Percentiles rank a stretch among this genome's conserved stretches.
phyloP scores from a whole-genome alignment of 2,888 invertebrate species.

The Nesidiocoris tenuis region DNA sequence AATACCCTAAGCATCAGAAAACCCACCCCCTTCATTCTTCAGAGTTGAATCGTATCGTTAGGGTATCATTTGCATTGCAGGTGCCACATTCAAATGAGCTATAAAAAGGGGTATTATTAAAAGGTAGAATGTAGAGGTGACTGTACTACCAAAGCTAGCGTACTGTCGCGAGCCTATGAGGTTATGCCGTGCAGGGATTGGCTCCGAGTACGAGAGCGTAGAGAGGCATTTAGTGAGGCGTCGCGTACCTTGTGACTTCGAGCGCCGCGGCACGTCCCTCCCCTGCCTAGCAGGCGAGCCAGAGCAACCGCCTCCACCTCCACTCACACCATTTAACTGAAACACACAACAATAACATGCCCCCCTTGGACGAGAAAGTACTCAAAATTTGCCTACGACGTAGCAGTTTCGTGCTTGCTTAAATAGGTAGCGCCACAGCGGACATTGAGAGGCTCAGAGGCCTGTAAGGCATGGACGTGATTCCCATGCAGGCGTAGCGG shows the following conservation, averaged over 20 bases:
- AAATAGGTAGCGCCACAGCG: background rate
- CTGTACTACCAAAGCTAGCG: slow-evolving; percentile 94
- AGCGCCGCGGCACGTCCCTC: slow-evolving; percentile 67
- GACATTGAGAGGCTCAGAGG: no score
- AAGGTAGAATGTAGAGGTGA: slow-evolving; percentile 57
- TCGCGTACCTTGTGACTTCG: slow-evolving; percentile 89
- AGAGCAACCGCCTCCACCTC: slow-evolving; percentile 60
- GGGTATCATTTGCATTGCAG: slow-evolving; percentile 44
- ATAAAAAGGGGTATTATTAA: slow-evolving; percentile 24
- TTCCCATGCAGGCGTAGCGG: no score
- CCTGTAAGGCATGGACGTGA: no score
- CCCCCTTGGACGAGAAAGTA: slow-evolving; percentile 11
- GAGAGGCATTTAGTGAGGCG: slow-evolving; percentile 87
- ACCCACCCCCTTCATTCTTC: no score
- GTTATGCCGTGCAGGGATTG: slow-evolving; percentile 55
- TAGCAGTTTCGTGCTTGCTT: background rate
- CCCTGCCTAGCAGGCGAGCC: slow-evolving; percentile 61
- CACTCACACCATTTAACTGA: slow-evolving; percentile 48
- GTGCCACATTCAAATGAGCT: slow-evolving; percentile 43
- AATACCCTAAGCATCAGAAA: no score
- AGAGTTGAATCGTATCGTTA: no score
- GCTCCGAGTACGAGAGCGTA: slow-evolving; percentile 78
- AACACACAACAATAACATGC: slow-evolving; percentile 42
- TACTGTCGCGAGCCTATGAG: slow-evolving; percentile 85
- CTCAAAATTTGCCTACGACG: background rate